phyloP scores from a whole-genome alignment of 2,113 vertebrate genomes.

The Engraulis encrasicolus region DNA sequence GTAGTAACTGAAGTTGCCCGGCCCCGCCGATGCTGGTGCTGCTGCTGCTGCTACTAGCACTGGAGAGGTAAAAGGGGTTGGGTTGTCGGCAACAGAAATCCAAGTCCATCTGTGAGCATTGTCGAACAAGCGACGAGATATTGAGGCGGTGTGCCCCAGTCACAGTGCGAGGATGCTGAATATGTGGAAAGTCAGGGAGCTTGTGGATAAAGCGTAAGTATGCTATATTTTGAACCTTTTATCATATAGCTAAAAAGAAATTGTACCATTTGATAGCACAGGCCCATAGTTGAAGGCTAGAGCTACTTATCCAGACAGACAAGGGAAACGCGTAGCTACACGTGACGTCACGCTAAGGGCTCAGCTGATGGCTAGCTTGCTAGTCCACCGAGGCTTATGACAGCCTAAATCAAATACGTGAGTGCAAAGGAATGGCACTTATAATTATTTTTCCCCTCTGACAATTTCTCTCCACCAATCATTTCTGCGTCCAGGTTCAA shows the following conservation, averaged over 20 bases:
- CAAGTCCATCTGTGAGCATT: conserved; percentile 53
- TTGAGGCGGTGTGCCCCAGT: conserved; percentile 65
- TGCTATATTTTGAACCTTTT: conserved; percentile 32
- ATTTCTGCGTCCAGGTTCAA: neutral
- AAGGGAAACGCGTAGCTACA: conserved; percentile 37
- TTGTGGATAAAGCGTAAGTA: conserved; percentile 99
- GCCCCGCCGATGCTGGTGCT: conserved; percentile 60
- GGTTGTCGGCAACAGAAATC: conserved; percentile 58
- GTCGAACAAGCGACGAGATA: conserved; percentile 59
- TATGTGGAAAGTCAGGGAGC: conserved; percentile 97
- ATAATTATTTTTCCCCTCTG: neutral
- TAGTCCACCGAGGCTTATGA: neutral
- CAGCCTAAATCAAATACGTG: neutral
- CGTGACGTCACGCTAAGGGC: conserved; percentile 69
- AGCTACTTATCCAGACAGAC: conserved; percentile 59
- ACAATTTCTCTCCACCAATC: neutral
- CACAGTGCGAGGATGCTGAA: conserved; percentile 83
- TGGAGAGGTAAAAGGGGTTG: conserved; percentile 38
- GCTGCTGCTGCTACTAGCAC: conserved; percentile 44
- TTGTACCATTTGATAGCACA: conserved; percentile 29
- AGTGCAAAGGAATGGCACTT: neutral
- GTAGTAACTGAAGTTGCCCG: conserved; percentile 69
- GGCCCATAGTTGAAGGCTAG: conserved; percentile 48
- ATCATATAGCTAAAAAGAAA: conserved; percentile 22
- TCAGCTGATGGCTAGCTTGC: conserved; percentile 61